These are phyloP conservation scores for Ectemnius continuus DNA, from an alignment of 2,888 invertebrate genomes.

Conservation along the genomic window DNA sequence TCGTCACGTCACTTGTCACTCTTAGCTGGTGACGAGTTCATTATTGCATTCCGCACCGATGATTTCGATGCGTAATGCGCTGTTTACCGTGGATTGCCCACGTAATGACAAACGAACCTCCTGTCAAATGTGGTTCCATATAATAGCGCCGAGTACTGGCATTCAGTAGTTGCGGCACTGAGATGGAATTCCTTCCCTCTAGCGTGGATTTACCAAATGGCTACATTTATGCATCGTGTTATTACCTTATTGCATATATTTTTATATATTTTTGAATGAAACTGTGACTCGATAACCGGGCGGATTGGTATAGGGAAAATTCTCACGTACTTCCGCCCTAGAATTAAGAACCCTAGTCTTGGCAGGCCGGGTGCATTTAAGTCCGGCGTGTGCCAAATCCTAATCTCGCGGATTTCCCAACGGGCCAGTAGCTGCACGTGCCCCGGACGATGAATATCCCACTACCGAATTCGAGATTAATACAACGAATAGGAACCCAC, in stretches of 20 bases:
- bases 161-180: too few species aligned
- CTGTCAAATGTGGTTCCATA: too few species aligned
- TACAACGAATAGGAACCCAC: slow-evolving; percentile 5
- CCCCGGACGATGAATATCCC: slow-evolving; percentile 32
- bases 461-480: slow-evolving; percentile 35
- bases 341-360: slow-evolving; percentile 23
- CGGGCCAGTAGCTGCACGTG: slow-evolving; percentile 55
- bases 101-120: too few species aligned
- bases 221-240: too few species aligned
- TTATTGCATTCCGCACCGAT: slow-evolving; percentile 47
- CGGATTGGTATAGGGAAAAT: slow-evolving; percentile 12
- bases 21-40: slow-evolving; percentile 44
- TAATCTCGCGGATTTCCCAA: slow-evolving; percentile 63
- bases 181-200: too few species aligned
- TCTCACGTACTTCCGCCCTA: slow-evolving; percentile 6
- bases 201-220: too few species aligned
- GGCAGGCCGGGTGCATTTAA: slow-evolving; percentile 22
- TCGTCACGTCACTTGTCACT: slow-evolving; percentile 32
- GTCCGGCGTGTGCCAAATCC: slow-evolving; percentile 59
- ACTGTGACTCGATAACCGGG: too few species aligned
- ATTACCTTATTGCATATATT: too few species aligned
- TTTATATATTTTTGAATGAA: too few species aligned
- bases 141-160: too few species aligned
- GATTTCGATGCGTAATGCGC: slow-evolving; percentile 24
- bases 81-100: slow-evolving; percentile 14